Conservation (phyloP, 2,888 invertebrate genomes). For the Conomelus anceps region DNA sequence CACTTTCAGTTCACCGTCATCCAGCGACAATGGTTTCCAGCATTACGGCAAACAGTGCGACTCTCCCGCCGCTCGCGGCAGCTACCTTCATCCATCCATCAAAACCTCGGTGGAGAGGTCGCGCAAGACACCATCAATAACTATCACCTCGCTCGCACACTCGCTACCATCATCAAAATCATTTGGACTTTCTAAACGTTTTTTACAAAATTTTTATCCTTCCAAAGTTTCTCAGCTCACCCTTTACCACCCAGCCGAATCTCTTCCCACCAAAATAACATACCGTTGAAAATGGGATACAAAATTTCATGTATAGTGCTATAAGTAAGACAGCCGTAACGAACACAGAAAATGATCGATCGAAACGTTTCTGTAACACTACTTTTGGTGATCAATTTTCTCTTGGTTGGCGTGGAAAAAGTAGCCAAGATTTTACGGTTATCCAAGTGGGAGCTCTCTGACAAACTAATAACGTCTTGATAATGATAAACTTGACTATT, state of each 20-base stretch:
- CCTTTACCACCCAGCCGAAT: not conserved
- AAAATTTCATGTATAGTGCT: not conserved
- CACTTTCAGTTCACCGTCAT: conserved; percentile 1
- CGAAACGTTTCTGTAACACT: not conserved
- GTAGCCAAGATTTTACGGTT: not conserved
- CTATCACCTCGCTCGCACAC: not conserved
- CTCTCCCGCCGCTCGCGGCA: no score
- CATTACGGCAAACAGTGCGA: conserved; percentile 1
- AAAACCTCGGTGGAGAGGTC: not conserved
- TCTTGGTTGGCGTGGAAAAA: not conserved
- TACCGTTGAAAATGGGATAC: not conserved
- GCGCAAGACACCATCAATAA: not conserved
- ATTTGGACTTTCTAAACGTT: not conserved
- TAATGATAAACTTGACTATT: not conserved
- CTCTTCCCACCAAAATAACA: not conserved
- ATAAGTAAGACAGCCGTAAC: not conserved
- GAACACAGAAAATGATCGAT: not conserved
- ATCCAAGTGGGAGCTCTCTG: not conserved
- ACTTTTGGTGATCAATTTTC: not conserved
- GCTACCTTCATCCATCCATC: not conserved
- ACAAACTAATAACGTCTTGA: not conserved
- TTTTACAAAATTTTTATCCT: not conserved
- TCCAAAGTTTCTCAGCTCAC: not conserved
- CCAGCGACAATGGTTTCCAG: not conserved
- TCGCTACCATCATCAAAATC: not conserved